Evolutionary conservation across 1,140 invertebrate genomes (phyloP), one percentile per base, ranked within the genome.

Genomic region (Procambarus virginalis): DNA sequence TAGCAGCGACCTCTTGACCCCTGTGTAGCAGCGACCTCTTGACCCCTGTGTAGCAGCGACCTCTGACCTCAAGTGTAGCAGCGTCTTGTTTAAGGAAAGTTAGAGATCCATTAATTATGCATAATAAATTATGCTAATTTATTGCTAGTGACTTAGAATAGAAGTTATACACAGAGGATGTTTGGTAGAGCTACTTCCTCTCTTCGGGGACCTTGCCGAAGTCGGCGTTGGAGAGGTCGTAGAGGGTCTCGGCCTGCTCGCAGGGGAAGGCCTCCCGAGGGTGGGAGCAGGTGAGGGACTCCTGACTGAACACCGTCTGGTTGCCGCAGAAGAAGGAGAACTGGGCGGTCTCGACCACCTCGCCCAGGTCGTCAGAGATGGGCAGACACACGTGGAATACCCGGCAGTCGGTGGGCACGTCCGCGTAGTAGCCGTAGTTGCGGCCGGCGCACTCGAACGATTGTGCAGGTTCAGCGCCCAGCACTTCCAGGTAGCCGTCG

Each of bases 281-380:
- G 64, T 82, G 86, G 48, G 78, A 60, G 78, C 86, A 88, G 34
- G 79, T 76, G 68, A 81, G 78, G 68, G 78, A 82, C 49, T 82
- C 79, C 77, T 86, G 85, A 77, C 85, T 86, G 85, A 86, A 86
- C 51, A 86, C 76, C 14, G 85, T 86, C 77, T 86, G 85, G 85
- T 86, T 86, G 45, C 85, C 85, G 77, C 85, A 86, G 76, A 86
- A 79, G 85, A 86, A 86, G 85, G 85, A 86, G 85, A 79, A 86
- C 76, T 86, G 85, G 58, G 76, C 76, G 3, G 77, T 86, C 46
- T 86, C 85, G 5, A 70, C 58, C 17, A 90, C 10, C 12, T 91
- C 80, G 3, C 93, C 93, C 34, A 91, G 89, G 46, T 91, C 91
- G 60, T 89, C 85, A 22, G 64, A 51, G 68, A 91, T 82, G 46